phyloP scores from a whole-genome alignment of 2,888 invertebrate species.

The Aspidapion aeneum region DNA sequence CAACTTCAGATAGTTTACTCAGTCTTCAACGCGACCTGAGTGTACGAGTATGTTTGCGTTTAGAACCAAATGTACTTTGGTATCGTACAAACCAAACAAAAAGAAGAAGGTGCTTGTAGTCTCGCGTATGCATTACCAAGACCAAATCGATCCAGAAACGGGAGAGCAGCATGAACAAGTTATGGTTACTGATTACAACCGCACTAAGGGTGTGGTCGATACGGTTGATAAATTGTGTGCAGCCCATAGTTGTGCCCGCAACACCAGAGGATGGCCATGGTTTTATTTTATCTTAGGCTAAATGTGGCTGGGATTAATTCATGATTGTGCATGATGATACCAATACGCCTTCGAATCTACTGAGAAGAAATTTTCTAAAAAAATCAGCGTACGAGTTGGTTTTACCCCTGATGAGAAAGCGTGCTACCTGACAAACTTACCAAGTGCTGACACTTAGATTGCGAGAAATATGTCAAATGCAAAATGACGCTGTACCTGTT shows the following conservation, averaged over 20 bases:
- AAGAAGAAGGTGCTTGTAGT: constrained; percentile 25
- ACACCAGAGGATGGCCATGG: constrained; percentile 33
- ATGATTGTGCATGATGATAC: constrained; percentile 7
- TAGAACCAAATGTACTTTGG: constrained; percentile 22
- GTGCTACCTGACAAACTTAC: no score
- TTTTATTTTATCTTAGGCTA: constrained; percentile 31
- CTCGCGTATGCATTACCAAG: constrained; percentile 23
- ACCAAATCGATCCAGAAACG: constrained; percentile 14
- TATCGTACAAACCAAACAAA: constrained; percentile 23
- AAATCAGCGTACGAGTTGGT: constrained; percentile 15
- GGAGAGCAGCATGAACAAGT: no score
- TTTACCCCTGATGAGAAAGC: not conserved
- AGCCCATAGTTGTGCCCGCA: constrained; percentile 32
- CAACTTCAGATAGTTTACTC: not conserved
- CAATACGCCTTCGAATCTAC: constrained; percentile 10
- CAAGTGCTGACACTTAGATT: no score
- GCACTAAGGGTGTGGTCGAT: constrained; percentile 35
- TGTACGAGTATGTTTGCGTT: constrained; percentile 22
- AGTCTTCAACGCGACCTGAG: not conserved
- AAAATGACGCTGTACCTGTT: not conserved
- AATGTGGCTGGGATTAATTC: constrained; percentile 31
- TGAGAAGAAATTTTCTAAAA: constrained; percentile 13
- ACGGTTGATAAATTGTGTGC: constrained; percentile 35
- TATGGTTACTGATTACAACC: no score
- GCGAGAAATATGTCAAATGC: no score